phyloP scores from a whole-genome alignment of 1,140 invertebrate species.

The Aphelenchoides fujianensis region DNA sequence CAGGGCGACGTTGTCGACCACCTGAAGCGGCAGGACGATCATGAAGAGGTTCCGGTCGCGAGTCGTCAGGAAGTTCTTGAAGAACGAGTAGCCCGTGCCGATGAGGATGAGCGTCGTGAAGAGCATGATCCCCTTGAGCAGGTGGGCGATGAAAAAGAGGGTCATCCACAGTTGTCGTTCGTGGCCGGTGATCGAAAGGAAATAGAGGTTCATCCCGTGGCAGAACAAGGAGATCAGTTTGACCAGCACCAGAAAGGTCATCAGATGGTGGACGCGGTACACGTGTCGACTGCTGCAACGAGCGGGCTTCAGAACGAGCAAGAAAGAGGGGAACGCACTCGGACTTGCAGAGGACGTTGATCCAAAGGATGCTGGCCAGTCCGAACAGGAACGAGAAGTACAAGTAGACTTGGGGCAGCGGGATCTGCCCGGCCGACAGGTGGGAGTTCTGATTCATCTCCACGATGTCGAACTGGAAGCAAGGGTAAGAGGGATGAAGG shows the following conservation, averaged over 20 bases:
- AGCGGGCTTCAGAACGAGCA: conserved; percentile 5
- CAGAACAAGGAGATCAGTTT: conserved; percentile 88
- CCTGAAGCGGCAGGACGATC: conserved; percentile 92
- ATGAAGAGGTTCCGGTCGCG: conserved; percentile 98
- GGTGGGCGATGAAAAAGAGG: conserved; percentile 89
- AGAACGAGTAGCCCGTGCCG: conserved; percentile 96
- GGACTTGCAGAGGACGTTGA: conserved; percentile 80
- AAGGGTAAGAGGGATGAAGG: neutral
- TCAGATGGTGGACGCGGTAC: conserved; percentile 93
- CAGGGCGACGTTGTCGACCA: conserved; percentile 90
- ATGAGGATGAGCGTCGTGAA: conserved; percentile 94
- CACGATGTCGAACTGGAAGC: conserved; percentile 70
- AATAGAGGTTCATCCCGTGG: conserved; percentile 93
- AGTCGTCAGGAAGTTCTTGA: conserved; percentile 92
- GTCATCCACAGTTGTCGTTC: conserved; percentile 96
- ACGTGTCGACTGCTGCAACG: conserved; percentile 71
- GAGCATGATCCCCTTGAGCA: conserved; percentile 86
- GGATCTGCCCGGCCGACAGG: conserved; percentile 94
- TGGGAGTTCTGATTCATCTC: conserved; percentile 79
- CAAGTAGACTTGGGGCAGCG: conserved; percentile 84
- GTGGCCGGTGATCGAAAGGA: conserved; percentile 85
- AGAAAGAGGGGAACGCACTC: conserved; percentile 67
- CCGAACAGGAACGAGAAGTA: conserved; percentile 86
- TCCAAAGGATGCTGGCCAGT: conserved; percentile 83
- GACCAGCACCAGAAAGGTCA: conserved; percentile 78